Percentiles rank a stretch among this genome's conserved stretches.
Evolutionary conservation across 2,113 vertebrate genomes (phyloP).

Genomic region (Gavialis gangeticus): DNA sequence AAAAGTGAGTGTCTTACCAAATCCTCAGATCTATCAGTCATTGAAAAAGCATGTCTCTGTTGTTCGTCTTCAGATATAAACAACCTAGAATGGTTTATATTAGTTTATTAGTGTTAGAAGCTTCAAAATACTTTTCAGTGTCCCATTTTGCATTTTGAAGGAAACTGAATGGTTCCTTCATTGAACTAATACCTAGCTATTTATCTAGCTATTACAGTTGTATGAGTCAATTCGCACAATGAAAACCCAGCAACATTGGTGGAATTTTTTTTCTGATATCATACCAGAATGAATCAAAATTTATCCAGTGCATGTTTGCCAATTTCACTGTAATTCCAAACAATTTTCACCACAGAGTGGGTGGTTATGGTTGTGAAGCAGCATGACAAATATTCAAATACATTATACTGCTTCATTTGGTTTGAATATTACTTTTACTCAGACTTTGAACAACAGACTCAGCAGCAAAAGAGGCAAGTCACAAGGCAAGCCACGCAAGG

Average conservation of each 20-base stretch:
- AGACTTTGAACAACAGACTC: not conserved
- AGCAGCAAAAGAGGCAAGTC: not conserved
- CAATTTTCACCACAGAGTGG: not conserved
- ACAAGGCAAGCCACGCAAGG: not conserved
- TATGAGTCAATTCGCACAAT: not conserved
- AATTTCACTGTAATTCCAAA: not conserved
- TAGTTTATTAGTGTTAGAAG: constrained; percentile 3
- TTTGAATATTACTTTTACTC: not conserved
- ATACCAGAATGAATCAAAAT: not conserved
- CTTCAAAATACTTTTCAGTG: constrained; percentile 22
- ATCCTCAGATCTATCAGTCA: constrained; percentile 31
- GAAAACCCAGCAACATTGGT: not conserved
- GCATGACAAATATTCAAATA: not conserved
- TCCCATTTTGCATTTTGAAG: not conserved
- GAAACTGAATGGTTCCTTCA: constrained; percentile 11
- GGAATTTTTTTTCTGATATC: not conserved
- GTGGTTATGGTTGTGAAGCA: not conserved
- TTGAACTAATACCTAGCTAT: not conserved
- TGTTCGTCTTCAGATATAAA: constrained; percentile 18
- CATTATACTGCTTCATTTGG: not conserved
- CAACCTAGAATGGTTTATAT: constrained; percentile 20
- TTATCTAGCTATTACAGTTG: not conserved
- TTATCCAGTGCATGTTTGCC: not conserved
- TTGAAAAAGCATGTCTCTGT: constrained; percentile 20
- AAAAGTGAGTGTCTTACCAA: not conserved